Evolutionary conservation across 2,113 vertebrate genomes (phyloP).

Genomic region (Sceloporus undulatus): DNA sequence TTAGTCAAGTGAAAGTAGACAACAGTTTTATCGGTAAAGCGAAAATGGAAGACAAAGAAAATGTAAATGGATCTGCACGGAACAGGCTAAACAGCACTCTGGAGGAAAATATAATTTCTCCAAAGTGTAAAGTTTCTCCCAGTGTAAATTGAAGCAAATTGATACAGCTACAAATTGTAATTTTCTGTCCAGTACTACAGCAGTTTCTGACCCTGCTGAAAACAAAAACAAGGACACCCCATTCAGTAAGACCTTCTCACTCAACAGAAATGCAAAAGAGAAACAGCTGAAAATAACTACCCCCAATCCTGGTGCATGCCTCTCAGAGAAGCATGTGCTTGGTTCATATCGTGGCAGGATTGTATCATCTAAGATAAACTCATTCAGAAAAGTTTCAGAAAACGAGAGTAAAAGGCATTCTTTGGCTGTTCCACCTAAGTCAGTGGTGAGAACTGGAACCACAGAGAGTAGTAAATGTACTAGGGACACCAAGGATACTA

Average conservation of each 20-base stretch:
- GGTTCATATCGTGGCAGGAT: conserved; percentile 90
- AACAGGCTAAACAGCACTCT: conserved; percentile 36
- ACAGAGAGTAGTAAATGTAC: background rate
- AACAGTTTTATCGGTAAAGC: conserved; percentile 51
- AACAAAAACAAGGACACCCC: conserved; percentile 61
- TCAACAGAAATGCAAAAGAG: conserved; percentile 73
- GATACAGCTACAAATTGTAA: conserved; percentile 9
- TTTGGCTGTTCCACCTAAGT: conserved; percentile 47
- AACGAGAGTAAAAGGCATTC: conserved; percentile 42
- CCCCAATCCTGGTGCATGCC: conserved; percentile 40
- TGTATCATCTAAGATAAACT: conserved; percentile 90
- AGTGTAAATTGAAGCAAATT: conserved; percentile 46
- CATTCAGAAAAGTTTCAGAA: conserved; percentile 84
- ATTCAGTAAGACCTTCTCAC: conserved; percentile 77
- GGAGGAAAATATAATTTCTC: conserved; percentile 41
- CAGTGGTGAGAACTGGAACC: conserved; percentile 37
- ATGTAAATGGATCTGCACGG: conserved; percentile 47
- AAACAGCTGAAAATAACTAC: conserved; percentile 73
- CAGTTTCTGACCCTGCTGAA: conserved; percentile 53
- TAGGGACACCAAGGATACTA: conserved; percentile 50
- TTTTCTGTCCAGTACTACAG: conserved; percentile 36
- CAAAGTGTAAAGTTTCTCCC: conserved; percentile 42
- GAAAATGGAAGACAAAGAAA: conserved; percentile 80
- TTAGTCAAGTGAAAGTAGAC: too few species aligned
- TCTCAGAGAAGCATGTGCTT: conserved; percentile 78